Conservation (phyloP, 2,797 vertebrate species). For the Limosa lapponica region DNA sequence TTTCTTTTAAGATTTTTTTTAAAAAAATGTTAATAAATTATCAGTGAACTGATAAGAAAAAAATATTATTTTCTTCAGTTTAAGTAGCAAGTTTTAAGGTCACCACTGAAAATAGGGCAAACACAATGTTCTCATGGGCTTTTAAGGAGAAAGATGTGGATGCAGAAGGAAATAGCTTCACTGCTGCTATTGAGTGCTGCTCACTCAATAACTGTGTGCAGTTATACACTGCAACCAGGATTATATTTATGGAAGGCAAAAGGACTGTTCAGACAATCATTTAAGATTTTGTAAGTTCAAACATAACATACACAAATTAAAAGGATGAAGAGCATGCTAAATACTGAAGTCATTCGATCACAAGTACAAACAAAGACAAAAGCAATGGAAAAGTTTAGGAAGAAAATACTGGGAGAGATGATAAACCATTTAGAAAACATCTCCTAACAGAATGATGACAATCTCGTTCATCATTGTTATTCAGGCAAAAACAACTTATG, state of each 20-base stretch:
- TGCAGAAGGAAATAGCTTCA: background rate
- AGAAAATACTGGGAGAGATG: background rate
- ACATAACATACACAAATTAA: background rate
- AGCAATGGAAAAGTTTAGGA: background rate
- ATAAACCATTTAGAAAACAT: background rate
- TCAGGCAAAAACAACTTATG: background rate
- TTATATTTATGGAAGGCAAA: background rate
- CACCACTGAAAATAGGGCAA: background rate
- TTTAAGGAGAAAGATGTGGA: background rate
- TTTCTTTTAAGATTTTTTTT: background rate
- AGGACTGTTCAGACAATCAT: background rate
- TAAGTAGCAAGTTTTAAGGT: background rate
- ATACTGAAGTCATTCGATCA: background rate
- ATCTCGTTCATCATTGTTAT: background rate
- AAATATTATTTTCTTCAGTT: background rate
- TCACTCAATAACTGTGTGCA: background rate
- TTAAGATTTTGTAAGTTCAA: background rate
- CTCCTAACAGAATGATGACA: background rate
- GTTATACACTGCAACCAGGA: background rate
- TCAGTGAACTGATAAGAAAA: background rate
- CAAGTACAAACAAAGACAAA: slow-evolving; percentile 5
- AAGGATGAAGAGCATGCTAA: background rate
- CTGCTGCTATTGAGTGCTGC: background rate
- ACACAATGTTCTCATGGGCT: background rate
- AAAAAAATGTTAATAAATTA: background rate